These are phyloP conservation scores for Latrodectus geometricus DNA, from an alignment of 1,140 invertebrate genomes.

Conservation along the genomic window DNA sequence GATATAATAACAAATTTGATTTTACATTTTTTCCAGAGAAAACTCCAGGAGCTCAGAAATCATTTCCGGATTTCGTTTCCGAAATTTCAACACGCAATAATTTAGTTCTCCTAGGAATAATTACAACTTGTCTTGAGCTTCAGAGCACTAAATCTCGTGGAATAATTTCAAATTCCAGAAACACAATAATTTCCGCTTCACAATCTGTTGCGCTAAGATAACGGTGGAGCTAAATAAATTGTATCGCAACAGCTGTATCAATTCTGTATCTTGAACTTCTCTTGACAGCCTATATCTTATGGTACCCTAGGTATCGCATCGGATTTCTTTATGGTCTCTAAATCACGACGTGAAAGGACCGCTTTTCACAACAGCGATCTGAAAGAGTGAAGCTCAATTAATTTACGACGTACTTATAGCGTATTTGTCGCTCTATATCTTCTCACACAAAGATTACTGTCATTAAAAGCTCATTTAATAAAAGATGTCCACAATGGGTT, in stretches of 20 bases:
- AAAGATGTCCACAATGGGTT: slow-evolving; percentile 3
- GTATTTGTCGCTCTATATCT: slow-evolving; percentile 51
- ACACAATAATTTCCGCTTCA: slow-evolving; percentile 47
- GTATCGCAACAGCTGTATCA: slow-evolving; percentile 31
- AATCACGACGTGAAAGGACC: slow-evolving; percentile 34
- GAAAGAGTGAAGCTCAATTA: slow-evolving; percentile 43
- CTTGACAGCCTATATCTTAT: slow-evolving; percentile 51
- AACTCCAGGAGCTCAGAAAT: no score
- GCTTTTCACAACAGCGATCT: slow-evolving; percentile 33
- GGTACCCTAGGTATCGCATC: slow-evolving; percentile 36
- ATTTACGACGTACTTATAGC: slow-evolving; percentile 49
- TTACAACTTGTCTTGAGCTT: slow-evolving; percentile 22
- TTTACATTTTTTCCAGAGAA: no score
- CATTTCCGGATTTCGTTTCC: no score
- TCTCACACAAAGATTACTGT: slow-evolving; percentile 29
- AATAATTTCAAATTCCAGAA: slow-evolving; percentile 23
- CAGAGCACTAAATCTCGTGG: slow-evolving; percentile 14
- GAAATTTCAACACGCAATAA: background rate
- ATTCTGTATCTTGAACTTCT: slow-evolving; percentile 49
- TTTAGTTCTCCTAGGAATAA: slow-evolving; percentile 37
- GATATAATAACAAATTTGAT: no score
- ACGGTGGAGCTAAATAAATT: slow-evolving; percentile 40
- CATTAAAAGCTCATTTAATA: slow-evolving; percentile 48
- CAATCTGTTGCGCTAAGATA: slow-evolving; percentile 51
- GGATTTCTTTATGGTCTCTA: slow-evolving; percentile 51